Evolutionary conservation across 2,888 invertebrate species (phyloP).

Genomic region (Hermaeophaga mercurialis): DNA sequence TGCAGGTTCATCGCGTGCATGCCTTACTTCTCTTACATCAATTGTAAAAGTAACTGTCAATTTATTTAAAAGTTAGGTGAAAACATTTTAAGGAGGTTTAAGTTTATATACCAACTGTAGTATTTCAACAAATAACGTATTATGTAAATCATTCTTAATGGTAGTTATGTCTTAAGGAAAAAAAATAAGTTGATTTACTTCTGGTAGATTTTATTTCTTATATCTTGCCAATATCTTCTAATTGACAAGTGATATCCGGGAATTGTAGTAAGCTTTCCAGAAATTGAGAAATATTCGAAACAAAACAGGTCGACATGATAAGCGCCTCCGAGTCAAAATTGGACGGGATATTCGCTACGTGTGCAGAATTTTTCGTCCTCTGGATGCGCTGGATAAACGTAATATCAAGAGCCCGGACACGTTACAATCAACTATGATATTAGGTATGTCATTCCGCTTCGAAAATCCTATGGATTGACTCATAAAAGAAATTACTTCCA

Average conservation of each 20-base stretch:
- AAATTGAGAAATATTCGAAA: conserved; percentile 16
- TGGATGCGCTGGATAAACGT: conserved; percentile 11
- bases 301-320: conserved; percentile 22
- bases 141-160: too few species aligned
- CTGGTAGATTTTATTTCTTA: conserved; percentile 3
- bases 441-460: conserved; percentile 18
- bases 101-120: too few species aligned
- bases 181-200: not conserved
- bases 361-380: conserved; percentile 14
- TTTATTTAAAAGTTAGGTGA: too few species aligned
- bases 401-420: conserved; percentile 20
- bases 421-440: conserved; percentile 27
- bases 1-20: not conserved
- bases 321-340: conserved; percentile 20
- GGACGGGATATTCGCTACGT: conserved; percentile 24
- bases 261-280: conserved; percentile 9
- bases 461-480: conserved; percentile 16
- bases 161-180: too few species aligned
- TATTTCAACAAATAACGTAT: too few species aligned
- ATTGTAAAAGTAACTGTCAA: too few species aligned
- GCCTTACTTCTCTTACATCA: too few species aligned
- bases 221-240: conserved; percentile 10
- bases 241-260: conserved; percentile 21
- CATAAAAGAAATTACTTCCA: conserved; percentile 10
- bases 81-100: too few species aligned